A percentile compares a stretch with the other conserved stretches of the same genome.
Conservation (phyloP, 2,797 vertebrate species). For the Argentina silus region DNA sequence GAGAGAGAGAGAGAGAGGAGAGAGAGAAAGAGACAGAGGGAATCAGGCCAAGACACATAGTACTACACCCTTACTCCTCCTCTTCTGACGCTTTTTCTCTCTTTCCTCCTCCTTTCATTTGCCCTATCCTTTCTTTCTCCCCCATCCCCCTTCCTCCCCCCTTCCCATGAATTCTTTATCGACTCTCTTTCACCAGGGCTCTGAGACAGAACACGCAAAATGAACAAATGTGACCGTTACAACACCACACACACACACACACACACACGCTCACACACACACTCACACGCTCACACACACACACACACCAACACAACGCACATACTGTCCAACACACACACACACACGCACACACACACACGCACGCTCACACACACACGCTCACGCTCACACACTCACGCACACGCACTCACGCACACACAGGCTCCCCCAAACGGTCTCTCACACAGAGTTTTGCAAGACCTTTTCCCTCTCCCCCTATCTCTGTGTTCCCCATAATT, state of each 20-base stretch:
- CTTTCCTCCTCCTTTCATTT: not conserved
- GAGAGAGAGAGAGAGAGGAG: not conserved
- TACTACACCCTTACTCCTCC: not conserved
- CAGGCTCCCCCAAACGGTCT: not conserved
- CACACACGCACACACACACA: not conserved
- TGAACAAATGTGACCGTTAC: constrained; percentile 37
- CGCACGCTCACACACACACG: constrained; percentile 14
- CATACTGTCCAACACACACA: too few species aligned
- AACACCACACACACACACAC: too few species aligned
- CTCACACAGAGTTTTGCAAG: constrained; percentile 45
- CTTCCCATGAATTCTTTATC: constrained; percentile 53
- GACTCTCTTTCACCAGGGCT: constrained; percentile 32
- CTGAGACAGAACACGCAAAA: constrained; percentile 25
- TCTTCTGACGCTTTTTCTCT: not conserved
- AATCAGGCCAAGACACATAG: not conserved
- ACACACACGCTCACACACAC: constrained; percentile 1
- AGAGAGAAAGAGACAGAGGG: not conserved
- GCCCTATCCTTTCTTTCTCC: constrained; percentile 18
- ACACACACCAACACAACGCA: constrained; percentile 19
- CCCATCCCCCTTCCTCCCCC: constrained; percentile 17
- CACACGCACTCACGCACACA: constrained; percentile 9
- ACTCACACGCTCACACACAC: not conserved
- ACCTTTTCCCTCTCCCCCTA: constrained; percentile 44
- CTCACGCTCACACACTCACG: not conserved
- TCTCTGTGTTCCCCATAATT: constrained; percentile 43